A percentile compares a stretch with the other conserved stretches of the same genome.
Evolutionary conservation across 2,888 invertebrate species (phyloP).

Genomic region (Dynastes maya): DNA sequence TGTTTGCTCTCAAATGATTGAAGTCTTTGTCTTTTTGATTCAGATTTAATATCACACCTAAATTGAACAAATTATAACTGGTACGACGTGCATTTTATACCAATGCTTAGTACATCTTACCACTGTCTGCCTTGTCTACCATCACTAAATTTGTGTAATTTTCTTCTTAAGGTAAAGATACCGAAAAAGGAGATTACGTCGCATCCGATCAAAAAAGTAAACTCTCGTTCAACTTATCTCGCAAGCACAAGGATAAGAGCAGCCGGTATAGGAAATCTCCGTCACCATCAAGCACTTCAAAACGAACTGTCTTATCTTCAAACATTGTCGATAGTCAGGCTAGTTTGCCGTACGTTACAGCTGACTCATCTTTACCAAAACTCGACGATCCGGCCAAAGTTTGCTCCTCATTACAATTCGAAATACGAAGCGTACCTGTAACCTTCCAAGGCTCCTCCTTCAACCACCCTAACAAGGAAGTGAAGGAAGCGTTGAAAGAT

Average conservation of each 20-base stretch:
- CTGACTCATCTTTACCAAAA: conserved; percentile 54
- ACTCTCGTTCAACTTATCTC: neutral
- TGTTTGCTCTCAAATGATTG: too few relatives aligned
- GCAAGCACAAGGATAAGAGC: neutral
- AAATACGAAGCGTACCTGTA: conserved; percentile 33
- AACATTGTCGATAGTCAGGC: conserved; percentile 46
- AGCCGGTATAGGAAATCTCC: neutral
- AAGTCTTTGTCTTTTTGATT: too few relatives aligned
- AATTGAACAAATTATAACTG: too few relatives aligned
- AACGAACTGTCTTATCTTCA: neutral
- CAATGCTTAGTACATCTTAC: too few relatives aligned
- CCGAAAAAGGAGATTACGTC: neutral
- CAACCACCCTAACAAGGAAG: conserved; percentile 37
- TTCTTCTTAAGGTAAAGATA: conserved; percentile 17
- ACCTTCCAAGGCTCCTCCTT: conserved; percentile 18
- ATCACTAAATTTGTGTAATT: neutral
- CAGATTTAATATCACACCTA: too few relatives aligned
- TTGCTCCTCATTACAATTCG: conserved; percentile 51
- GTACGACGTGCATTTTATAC: too few relatives aligned
- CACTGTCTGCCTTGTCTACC: too few relatives aligned
- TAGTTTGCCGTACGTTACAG: conserved; percentile 55
- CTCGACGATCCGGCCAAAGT: conserved; percentile 46
- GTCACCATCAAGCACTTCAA: neutral
- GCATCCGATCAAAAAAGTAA: neutral
- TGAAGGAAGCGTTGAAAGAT: conserved; percentile 28